A percentile compares a stretch with the other conserved stretches of the same genome.
Conservation (phyloP, 2,113 vertebrate genomes). For the Grammomys surdaster region DNA sequence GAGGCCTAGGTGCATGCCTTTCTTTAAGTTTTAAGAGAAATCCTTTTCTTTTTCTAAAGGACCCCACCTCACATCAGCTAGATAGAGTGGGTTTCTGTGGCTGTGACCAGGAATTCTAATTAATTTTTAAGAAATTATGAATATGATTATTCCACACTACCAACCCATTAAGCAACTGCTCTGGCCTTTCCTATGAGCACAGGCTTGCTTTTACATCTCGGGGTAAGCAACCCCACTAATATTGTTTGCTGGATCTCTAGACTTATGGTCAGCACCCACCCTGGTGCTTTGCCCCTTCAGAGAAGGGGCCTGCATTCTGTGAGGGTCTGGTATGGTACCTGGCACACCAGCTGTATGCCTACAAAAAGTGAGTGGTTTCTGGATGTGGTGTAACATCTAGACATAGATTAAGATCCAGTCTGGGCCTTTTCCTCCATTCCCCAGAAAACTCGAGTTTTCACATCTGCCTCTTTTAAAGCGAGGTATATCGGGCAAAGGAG, state of each 20-base stretch:
- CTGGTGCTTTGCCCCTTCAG: neutral
- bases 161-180: neutral
- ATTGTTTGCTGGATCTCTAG: neutral
- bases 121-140: neutral
- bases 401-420: neutral
- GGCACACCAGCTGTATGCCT: neutral
- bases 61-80: neutral
- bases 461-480: neutral
- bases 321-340: neutral
- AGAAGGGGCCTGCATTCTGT: neutral
- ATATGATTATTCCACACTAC: neutral
- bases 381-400: neutral
- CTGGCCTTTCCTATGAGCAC: neutral
- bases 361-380: neutral
- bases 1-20: neutral
- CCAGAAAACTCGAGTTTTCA: conserved; percentile 1
- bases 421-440: neutral
- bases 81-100: neutral
- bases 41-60: neutral
- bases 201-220: neutral
- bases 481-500: neutral
- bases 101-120: neutral
- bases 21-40: neutral
- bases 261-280: no score
- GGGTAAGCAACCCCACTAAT: no score